phyloP scores from a whole-genome alignment of 2,113 vertebrate genomes.

The Hippolais icterina region DNA sequence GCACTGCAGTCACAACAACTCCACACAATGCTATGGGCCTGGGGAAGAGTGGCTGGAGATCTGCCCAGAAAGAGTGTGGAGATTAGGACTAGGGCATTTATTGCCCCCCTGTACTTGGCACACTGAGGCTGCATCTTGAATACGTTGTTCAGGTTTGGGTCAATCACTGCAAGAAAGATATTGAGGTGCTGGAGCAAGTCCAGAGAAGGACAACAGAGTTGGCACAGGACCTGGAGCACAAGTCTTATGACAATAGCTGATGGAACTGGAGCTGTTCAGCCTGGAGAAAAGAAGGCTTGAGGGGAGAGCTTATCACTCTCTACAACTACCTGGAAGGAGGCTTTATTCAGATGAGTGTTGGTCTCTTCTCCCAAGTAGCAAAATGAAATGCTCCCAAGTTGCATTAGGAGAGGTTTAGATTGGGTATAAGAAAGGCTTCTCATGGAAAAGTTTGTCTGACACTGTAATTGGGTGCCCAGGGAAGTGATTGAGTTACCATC shows the following conservation, averaged over 20 bases:
- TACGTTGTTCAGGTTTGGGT: not conserved
- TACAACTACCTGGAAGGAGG: not conserved
- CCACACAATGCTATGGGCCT: rapidly evolving
- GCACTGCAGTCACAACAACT: not conserved
- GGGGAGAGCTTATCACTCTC: not conserved
- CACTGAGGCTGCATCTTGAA: not conserved
- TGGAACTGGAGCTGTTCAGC: not conserved
- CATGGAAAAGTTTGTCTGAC: not conserved
- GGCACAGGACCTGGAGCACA: not conserved
- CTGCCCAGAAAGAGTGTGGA: not conserved
- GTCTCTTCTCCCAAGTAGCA: not conserved
- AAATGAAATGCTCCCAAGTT: not conserved
- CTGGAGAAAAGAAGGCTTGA: not conserved
- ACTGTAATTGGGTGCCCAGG: not conserved
- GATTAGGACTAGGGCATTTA: not conserved
- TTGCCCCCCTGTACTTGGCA: too few species aligned
- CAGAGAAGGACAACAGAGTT: not conserved
- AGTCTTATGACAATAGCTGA: not conserved
- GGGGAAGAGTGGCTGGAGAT: not conserved
- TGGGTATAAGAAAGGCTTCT: not conserved
- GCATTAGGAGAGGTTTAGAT: not conserved
- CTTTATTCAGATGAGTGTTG: not conserved
- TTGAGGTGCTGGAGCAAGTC: not conserved
- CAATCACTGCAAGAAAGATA: not conserved
- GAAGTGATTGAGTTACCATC: not conserved